Percentiles rank a stretch among this genome's conserved stretches.
These are phyloP conservation scores for Anorthoa munda DNA, from an alignment of 2,888 invertebrate genomes.

Conservation along the genomic window DNA sequence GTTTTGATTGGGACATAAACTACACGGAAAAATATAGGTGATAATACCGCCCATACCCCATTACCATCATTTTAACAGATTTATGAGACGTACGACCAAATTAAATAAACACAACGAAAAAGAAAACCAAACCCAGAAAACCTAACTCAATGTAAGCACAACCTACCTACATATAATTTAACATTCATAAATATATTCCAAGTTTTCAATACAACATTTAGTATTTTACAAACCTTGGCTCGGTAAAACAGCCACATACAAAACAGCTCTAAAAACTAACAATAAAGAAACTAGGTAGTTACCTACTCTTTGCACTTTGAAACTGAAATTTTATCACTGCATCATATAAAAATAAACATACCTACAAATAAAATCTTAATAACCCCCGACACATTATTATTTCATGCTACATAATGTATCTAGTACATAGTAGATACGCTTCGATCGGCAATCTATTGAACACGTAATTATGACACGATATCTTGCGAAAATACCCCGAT, in stretches of 20 bases:
- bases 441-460: too few relatives aligned
- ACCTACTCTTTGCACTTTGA: conserved; percentile 10
- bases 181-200: conserved; percentile 25
- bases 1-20: conserved; percentile 13
- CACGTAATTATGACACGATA: too few relatives aligned
- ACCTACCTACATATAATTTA: conserved; percentile 9
- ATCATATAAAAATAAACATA: conserved; percentile 11
- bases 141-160: conserved; percentile 1
- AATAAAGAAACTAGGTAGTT: conserved; percentile 32
- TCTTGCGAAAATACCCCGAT: too few relatives aligned
- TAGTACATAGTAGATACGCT: too few relatives aligned
- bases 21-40: background rate
- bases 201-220: conserved; percentile 18
- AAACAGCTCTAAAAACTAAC: conserved; percentile 36
- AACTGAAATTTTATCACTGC: background rate
- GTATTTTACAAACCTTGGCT: conserved; percentile 40
- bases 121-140: background rate
- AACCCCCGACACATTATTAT: too few relatives aligned
- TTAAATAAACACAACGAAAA: conserved; percentile 6
- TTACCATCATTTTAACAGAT: background rate
- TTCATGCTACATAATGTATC: too few relatives aligned
- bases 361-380: too few relatives aligned
- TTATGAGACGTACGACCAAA: background rate
- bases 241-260: conserved; percentile 33
- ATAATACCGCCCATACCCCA: background rate